phyloP scores from a whole-genome alignment of 2,113 vertebrate species.

The Scartelaos histophorus region DNA sequence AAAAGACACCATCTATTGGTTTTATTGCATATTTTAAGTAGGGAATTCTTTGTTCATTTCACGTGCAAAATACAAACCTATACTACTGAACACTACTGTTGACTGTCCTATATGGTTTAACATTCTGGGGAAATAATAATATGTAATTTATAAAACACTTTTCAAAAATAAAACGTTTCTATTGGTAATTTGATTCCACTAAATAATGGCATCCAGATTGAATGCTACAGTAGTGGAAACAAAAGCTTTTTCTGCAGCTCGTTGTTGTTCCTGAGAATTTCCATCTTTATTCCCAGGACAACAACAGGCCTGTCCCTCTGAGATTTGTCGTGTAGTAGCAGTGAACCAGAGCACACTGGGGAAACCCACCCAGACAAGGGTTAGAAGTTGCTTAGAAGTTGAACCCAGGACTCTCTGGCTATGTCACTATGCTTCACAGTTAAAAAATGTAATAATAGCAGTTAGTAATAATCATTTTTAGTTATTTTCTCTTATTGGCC shows the following conservation, averaged over 20 bases:
- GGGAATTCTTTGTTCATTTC: background rate
- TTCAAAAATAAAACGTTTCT: background rate
- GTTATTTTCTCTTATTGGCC: background rate
- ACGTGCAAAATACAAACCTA: too few relatives aligned
- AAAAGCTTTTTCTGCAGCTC: background rate
- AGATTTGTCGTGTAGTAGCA: too few relatives aligned
- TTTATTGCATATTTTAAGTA: background rate
- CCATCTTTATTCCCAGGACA: too few relatives aligned
- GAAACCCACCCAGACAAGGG: too few relatives aligned
- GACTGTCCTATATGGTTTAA: too few relatives aligned
- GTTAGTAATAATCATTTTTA: background rate
- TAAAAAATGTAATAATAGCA: background rate
- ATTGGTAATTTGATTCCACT: background rate
- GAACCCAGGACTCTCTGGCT: too few relatives aligned
- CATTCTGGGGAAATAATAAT: too few relatives aligned
- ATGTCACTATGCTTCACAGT: too few relatives aligned
- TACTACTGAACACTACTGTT: background rate
- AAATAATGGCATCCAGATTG: background rate
- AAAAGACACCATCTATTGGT: background rate
- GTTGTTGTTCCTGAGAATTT: background rate
- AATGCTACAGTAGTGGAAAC: background rate
- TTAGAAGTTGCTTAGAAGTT: too few relatives aligned
- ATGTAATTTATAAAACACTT: too few relatives aligned
- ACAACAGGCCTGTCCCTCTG: too few relatives aligned
- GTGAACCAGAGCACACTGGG: too few relatives aligned